Base-by-base conservation (phyloP, 2,888 invertebrate genomes). In the Dermolepida albohirtum region DNA sequence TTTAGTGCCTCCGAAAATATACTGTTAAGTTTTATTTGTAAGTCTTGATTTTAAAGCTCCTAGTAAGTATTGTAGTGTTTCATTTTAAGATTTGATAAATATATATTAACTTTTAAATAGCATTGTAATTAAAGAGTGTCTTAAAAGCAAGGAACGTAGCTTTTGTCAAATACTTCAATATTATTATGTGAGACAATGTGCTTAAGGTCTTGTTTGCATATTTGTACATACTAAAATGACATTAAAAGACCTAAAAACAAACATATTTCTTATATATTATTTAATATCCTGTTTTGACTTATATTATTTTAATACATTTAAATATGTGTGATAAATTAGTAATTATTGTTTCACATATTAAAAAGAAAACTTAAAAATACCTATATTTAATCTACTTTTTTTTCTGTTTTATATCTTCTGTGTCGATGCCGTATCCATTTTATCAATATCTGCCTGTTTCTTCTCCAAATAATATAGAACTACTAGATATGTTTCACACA, bases 401-500 rank as follows among this genome's bases (percentile, higher is more conserved):
- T 49, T 69, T 69, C 51, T 66, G 62, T 66, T 62, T 69, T 7
- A 66, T 8, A 34, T 69, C 69, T 12, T 69, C 69, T 6, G 64
- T 64, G 27, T 55, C 57, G 5, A 96, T 89, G 71, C 95, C 95
- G 86, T 96, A 98, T 98, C 97, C 82, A 97, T 89, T 81, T 95
- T 94, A 79, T 97, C 96, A 66, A 98, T 87, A 84, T 98, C 97
- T 82, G 97, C 97, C 82, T 94, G 91, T 83, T 97, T 97, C 85
- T 97, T 97, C 79, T 96, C 96, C 74, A 95, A 90, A 83, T 98
- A 99, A 83, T 99, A 99, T 6, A 99, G 85, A 1, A 99, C 98
- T n/a, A 99, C 98, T 39, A 99, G 87, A 82, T 99, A 99, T 88
- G 84, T 98, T 98, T 82, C 98, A 98, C 34, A 99, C 98, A 83